phyloP scores from a whole-genome alignment of 2,797 vertebrate species.

The Podarcis lilfordi region DNA sequence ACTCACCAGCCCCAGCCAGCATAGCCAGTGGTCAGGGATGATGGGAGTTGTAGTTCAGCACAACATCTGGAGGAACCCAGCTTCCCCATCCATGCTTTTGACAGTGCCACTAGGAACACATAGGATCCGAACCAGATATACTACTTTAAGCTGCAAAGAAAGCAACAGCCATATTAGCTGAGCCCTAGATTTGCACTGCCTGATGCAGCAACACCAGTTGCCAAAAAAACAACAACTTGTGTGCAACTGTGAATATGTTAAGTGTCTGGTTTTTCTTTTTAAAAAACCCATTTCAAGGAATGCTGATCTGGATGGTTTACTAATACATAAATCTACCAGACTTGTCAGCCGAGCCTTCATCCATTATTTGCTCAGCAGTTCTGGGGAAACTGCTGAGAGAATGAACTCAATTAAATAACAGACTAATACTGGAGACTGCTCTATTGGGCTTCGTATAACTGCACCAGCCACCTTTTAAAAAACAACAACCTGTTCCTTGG shows the following conservation, averaged over 20 bases:
- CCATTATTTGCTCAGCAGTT: slow-evolving; percentile 33
- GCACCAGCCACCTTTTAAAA: not conserved
- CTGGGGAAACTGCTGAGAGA: slow-evolving; percentile 17
- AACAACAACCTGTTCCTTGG: not conserved
- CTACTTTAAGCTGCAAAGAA: not conserved
- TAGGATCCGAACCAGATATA: not conserved
- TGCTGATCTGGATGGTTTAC: slow-evolving; percentile 54
- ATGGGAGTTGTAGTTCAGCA: too few relatives aligned
- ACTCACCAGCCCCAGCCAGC: not conserved
- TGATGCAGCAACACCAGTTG: slow-evolving; percentile 17
- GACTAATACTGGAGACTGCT: not conserved
- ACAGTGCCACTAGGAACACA: not conserved
- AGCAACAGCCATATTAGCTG: not conserved
- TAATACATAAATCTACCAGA: slow-evolving; percentile 34
- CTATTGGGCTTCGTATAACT: not conserved
- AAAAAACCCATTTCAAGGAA: slow-evolving; percentile 48
- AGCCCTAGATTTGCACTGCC: not conserved
- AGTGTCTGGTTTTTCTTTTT: slow-evolving; percentile 16
- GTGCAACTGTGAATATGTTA: slow-evolving; percentile 41
- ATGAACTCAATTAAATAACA: slow-evolving; percentile 9
- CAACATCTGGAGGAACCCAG: too few relatives aligned
- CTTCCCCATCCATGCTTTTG: too few relatives aligned
- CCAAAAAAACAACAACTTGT: slow-evolving; percentile 6
- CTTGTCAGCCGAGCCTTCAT: slow-evolving; percentile 37
- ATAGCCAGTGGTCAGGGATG: not conserved